phyloP scores from a whole-genome alignment of 2,888 invertebrate species.

The Eristalis pertinax region DNA sequence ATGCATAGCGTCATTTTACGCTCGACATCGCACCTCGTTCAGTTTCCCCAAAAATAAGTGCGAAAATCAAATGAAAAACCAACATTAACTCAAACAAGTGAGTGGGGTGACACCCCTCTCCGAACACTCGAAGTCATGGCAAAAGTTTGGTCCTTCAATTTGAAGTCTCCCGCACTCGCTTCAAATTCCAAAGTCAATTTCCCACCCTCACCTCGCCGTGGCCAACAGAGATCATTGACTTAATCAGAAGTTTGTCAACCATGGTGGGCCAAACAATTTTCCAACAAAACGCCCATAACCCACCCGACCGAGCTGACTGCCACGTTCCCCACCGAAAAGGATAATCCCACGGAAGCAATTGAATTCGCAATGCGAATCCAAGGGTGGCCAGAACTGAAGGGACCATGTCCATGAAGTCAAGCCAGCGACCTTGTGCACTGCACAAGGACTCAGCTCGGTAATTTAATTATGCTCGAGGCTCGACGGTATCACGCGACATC shows the following conservation, averaged over 20 bases:
- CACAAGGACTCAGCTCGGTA: conserved; percentile 26
- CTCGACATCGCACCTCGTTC: background rate
- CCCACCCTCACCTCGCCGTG: conserved; percentile 16
- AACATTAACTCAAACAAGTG: background rate
- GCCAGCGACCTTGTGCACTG: background rate
- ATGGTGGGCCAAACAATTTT: conserved; percentile 18
- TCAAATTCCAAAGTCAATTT: conserved; percentile 45
- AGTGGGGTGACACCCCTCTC: too few species aligned
- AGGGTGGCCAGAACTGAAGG: background rate
- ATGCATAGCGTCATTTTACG: background rate
- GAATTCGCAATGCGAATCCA: conserved; percentile 23
- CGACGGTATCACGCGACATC: background rate
- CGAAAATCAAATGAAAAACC: background rate
- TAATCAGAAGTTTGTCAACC: conserved; percentile 30
- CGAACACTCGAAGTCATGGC: background rate
- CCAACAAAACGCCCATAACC: background rate
- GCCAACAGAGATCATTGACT: conserved; percentile 33
- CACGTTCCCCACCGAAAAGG: conserved; percentile 26
- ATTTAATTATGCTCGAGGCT: conserved; percentile 34
- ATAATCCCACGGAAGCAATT: conserved; percentile 49
- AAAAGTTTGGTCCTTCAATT: background rate
- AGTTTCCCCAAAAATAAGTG: background rate
- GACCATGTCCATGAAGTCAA: background rate
- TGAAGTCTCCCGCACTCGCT: background rate
- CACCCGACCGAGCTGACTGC: background rate